Base-by-base conservation (phyloP, 1,140 invertebrate genomes). In the Nylanderia fulva region DNA sequence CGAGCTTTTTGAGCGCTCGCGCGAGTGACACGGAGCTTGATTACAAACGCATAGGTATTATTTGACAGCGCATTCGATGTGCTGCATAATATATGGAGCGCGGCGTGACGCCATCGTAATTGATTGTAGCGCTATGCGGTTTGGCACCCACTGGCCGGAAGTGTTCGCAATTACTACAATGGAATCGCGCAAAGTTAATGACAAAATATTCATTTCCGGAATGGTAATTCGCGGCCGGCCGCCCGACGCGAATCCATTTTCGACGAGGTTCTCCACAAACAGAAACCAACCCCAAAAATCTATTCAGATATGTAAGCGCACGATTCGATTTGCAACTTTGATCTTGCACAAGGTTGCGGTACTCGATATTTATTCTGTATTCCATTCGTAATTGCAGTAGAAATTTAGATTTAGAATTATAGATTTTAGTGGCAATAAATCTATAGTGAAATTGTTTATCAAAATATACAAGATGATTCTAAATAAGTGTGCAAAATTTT, bases 91-190 rank as follows among this genome's bases (percentile, higher is more conserved):
- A 91, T 91, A 93, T 92, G 89, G 89, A 91, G 88, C 91, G 91
- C 86, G 91, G 91, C 91, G 90, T 92, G 91, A 92, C 90, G 89
- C 90, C 88, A 69, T 87, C 82, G 93, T 93, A 93, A 93, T 93
- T 93, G 93, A 93, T 93, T 93, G 91, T 93, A 92, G 90, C 90
- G 89, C 83, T 85, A 85, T 93, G 93, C 89, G 93, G 93, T 94
- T 93, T 93, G 93, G 93, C 93, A 90, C 91, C 92, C 91, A 92
- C 39, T 93, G 91, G 88, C 90, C 91, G 90, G 86, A 93, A 94
- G 92, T 93, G 92, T 92, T 93, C 85, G 85, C 92, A 93, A 94
- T 94, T 93, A 93, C 92, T 91, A 93, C 91, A 93, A 93, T 91
- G 92, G 87, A 91, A 93, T 87, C 86, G 88, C 82, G 88, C 88